These are phyloP conservation scores for Macrosiphum euphorbiae DNA, from an alignment of 2,888 invertebrate species.

Conservation along the genomic window DNA sequence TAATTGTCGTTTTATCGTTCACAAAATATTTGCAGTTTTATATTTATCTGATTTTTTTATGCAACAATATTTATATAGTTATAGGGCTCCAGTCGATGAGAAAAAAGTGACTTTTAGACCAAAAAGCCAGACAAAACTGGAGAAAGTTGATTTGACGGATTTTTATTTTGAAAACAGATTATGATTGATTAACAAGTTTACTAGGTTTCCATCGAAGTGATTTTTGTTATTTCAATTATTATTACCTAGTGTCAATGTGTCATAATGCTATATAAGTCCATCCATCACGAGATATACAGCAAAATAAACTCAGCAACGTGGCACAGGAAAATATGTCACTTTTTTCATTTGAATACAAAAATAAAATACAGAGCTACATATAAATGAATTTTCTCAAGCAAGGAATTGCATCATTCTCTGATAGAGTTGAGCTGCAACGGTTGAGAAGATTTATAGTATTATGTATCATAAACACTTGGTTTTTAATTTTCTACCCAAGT, in stretches of 20 bases:
- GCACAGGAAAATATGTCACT: background rate
- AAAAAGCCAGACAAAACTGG: too few species aligned
- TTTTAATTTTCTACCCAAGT: conserved; percentile 44
- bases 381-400: conserved; percentile 36
- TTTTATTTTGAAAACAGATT: too few species aligned
- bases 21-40: background rate
- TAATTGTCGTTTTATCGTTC: too few species aligned
- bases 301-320: background rate
- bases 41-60: background rate
- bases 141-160: too few species aligned
- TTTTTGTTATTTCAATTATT: too few species aligned
- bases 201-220: too few species aligned
- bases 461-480: conserved; percentile 38
- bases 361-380: background rate
- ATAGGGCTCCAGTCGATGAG: too few species aligned
- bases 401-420: conserved; percentile 48
- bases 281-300: background rate
- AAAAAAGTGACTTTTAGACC: too few species aligned
- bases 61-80: background rate
- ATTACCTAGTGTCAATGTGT: too few species aligned
- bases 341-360: background rate
- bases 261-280: too few species aligned
- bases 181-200: too few species aligned
- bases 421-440: conserved; percentile 34
- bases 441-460: conserved; percentile 42